Conservation (phyloP, 2,888 invertebrate genomes). For the Agapetus fuscipes region DNA sequence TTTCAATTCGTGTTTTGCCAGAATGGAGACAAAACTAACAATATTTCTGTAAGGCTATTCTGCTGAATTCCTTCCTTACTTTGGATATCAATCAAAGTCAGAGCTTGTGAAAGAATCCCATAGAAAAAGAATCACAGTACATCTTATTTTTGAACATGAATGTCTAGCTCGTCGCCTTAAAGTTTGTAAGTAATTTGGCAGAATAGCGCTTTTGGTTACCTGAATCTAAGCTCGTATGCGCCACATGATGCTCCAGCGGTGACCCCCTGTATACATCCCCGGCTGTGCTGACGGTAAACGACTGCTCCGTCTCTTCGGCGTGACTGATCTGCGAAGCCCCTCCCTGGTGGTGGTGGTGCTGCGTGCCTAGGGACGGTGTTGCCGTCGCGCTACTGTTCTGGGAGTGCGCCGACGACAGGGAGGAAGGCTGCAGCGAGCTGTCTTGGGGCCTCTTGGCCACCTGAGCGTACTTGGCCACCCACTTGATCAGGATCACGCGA, state of each 20-base stretch:
- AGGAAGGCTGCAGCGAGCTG: slow-evolving; percentile 33
- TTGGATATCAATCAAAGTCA: too few species aligned
- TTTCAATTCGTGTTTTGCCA: too few species aligned
- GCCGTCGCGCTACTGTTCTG: slow-evolving; percentile 32
- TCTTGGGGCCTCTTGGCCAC: slow-evolving; percentile 55
- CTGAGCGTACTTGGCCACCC: slow-evolving; percentile 80
- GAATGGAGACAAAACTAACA: too few species aligned
- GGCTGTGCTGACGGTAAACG: slow-evolving; percentile 39
- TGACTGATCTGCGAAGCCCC: slow-evolving; percentile 28
- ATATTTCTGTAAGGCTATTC: too few species aligned
- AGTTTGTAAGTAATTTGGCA: too few species aligned
- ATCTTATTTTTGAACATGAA: too few species aligned
- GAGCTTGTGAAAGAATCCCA: too few species aligned
- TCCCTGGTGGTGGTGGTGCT: slow-evolving; percentile 12
- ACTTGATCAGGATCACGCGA: slow-evolving; percentile 79
- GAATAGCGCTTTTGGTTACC: too few species aligned
- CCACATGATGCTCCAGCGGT: slow-evolving; percentile 40
- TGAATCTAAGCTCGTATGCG: slow-evolving; percentile 53
- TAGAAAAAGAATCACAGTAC: too few species aligned
- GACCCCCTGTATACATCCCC: slow-evolving; percentile 36
- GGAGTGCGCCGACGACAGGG: slow-evolving; percentile 39
- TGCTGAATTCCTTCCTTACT: too few species aligned
- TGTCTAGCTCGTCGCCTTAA: too few species aligned
- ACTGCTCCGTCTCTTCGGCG: slow-evolving; percentile 37
- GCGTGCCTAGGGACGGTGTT: slow-evolving; percentile 32